These are phyloP conservation scores for Harpagoxenus sublaevis DNA, from an alignment of 2,888 invertebrate species.

Conservation along the genomic window DNA sequence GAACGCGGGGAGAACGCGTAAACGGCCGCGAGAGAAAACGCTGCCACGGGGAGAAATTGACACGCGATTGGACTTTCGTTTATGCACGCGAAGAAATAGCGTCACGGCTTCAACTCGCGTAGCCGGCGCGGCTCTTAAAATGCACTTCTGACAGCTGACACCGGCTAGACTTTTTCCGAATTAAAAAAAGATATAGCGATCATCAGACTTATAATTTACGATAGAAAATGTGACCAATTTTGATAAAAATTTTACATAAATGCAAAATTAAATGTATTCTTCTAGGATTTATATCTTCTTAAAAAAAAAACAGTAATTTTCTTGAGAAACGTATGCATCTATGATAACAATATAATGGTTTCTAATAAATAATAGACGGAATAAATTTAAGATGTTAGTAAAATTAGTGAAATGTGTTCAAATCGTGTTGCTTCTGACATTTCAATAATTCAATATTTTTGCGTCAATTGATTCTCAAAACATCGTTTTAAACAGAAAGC, in stretches of 20 bases:
- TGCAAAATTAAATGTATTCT: neutral
- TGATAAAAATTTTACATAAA: neutral
- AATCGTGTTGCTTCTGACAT: neutral
- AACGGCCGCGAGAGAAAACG: conserved; percentile 79
- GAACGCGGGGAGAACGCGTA: conserved; percentile 64
- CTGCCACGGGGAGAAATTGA: conserved; percentile 78
- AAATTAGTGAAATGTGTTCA: neutral
- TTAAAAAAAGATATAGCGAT: neutral
- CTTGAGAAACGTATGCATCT: neutral
- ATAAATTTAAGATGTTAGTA: neutral
- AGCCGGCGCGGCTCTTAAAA: neutral
- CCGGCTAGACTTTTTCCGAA: neutral
- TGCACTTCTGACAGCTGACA: neutral
- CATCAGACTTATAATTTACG: neutral
- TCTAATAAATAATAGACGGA: neutral
- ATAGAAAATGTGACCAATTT: neutral
- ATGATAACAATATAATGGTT: neutral
- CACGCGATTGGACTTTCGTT: conserved; percentile 80
- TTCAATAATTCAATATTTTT: neutral
- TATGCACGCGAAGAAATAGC: conserved; percentile 56
- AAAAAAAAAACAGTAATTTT: neutral
- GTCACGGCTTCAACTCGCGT: neutral
- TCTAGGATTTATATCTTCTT: neutral
- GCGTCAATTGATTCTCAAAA: neutral
- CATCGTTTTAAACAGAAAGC: neutral